A percentile compares a stretch with the other conserved stretches of the same genome.
Evolutionary conservation across 2,797 vertebrate genomes (phyloP).

Genomic region (Characodon lateralis): DNA sequence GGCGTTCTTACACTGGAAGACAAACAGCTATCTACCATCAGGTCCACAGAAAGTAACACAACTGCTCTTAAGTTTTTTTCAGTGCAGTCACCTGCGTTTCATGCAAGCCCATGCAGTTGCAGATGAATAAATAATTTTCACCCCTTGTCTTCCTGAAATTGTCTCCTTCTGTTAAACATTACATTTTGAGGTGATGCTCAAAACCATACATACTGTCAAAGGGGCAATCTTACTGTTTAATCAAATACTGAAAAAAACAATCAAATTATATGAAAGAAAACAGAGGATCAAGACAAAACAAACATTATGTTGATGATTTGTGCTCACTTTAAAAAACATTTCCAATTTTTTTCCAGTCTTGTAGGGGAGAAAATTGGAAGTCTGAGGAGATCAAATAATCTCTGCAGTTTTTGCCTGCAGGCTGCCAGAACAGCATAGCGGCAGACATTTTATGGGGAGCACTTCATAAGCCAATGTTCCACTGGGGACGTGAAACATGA

Average conservation of each 20-base stretch:
- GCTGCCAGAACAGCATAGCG: slow-evolving; percentile 45
- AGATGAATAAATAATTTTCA: slow-evolving; percentile 30
- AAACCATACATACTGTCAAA: slow-evolving; percentile 4
- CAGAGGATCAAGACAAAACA: slow-evolving; percentile 5
- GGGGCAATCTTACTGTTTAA: slow-evolving; percentile 9
- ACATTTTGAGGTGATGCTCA: slow-evolving; percentile 17
- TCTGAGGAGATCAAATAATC: slow-evolving; percentile 53
- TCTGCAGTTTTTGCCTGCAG: slow-evolving; percentile 52
- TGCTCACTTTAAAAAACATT: slow-evolving; percentile 29
- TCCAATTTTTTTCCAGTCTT: slow-evolving; percentile 21
- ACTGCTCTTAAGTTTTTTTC: slow-evolving; percentile 25
- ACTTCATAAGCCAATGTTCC: slow-evolving; percentile 68
- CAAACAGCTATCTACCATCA: slow-evolving; percentile 54
- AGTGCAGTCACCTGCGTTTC: slow-evolving; percentile 23
- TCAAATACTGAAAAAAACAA: neutral
- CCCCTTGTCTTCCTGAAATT: slow-evolving; percentile 26
- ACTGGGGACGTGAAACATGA: slow-evolving; percentile 60
- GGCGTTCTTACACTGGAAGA: slow-evolving; percentile 45
- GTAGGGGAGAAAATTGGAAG: slow-evolving; percentile 31
- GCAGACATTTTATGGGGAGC: slow-evolving; percentile 64
- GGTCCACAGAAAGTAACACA: slow-evolving; percentile 48
- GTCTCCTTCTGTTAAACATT: slow-evolving; percentile 9
- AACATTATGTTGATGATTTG: slow-evolving; percentile 6
- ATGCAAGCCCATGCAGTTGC: neutral
- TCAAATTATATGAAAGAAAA: neutral